phyloP scores from a whole-genome alignment of 2,888 invertebrate species.

The Gymnosoma rotundatum region DNA sequence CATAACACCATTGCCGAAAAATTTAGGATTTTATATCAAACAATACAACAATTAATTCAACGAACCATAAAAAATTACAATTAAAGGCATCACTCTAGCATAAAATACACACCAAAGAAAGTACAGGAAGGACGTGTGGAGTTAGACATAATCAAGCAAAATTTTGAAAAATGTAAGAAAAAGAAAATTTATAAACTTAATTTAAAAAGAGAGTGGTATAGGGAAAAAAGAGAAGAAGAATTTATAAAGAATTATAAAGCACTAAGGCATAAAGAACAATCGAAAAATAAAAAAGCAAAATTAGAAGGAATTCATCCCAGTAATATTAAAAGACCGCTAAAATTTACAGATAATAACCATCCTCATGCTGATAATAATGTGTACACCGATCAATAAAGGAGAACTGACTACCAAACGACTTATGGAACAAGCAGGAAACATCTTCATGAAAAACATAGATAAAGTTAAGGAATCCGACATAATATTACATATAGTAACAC shows the following conservation, averaged over 20 bases:
- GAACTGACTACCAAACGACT: slow-evolving; percentile 22
- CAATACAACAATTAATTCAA: slow-evolving; percentile 32
- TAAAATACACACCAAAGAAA: slow-evolving; percentile 11
- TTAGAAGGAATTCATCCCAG: too few species aligned
- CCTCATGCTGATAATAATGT: slow-evolving; percentile 11
- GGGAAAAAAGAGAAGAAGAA: slow-evolving; percentile 19
- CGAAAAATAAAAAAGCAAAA: too few species aligned
- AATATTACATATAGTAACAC: too few species aligned
- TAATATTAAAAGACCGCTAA: too few species aligned
- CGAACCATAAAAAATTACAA: slow-evolving; percentile 40
- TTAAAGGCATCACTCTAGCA: slow-evolving; percentile 2
- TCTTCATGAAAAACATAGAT: slow-evolving; percentile 55
- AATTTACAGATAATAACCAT: too few species aligned
- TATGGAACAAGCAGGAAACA: slow-evolving; percentile 55
- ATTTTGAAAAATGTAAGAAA: slow-evolving; percentile 24
- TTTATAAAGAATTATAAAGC: too few species aligned
- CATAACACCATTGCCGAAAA: too few species aligned
- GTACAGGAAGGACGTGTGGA: not conserved
- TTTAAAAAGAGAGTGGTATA: slow-evolving; percentile 28
- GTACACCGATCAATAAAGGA: not conserved
- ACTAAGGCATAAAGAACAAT: too few species aligned
- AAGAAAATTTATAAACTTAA: slow-evolving; percentile 41
- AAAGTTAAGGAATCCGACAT: too few species aligned
- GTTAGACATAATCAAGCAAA: slow-evolving; percentile 1
- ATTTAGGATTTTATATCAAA: too few species aligned